Evolutionary conservation across 23 tunicate genomes (phyloP).

Genomic region (Trididemnum clinides): DNA sequence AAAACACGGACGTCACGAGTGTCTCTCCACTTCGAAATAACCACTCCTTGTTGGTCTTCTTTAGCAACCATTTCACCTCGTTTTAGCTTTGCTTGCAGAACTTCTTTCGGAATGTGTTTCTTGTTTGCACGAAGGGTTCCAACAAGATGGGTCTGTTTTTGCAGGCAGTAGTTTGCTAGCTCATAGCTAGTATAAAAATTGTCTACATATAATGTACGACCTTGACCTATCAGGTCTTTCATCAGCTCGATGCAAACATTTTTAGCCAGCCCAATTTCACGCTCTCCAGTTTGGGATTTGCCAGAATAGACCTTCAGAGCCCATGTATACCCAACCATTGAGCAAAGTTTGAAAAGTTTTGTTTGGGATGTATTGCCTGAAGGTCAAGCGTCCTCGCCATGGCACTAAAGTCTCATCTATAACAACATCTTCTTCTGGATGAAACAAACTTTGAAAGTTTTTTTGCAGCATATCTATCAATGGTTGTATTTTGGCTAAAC

Average conservation of each 20-base stretch:
- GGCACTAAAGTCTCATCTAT: conserved; percentile 42
- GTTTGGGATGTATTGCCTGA: conserved; percentile 34
- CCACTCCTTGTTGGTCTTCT: conserved; percentile 40
- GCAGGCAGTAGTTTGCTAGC: conserved; percentile 2
- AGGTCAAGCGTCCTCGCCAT: conserved; percentile 33
- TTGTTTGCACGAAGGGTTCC: conserved; percentile 36
- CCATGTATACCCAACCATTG: conserved; percentile 20
- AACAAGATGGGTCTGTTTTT: conserved; percentile 30
- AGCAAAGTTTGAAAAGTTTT: conserved; percentile 40
- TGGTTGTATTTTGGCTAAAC: conserved; percentile 31
- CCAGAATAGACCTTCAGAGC: conserved; percentile 14
- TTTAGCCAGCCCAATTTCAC: conserved; percentile 33
- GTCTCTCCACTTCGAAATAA: conserved; percentile 36
- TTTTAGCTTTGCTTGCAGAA: conserved; percentile 23
- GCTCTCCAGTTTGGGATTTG: conserved; percentile 25
- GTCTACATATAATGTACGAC: conserved; percentile 36
- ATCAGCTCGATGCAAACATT: conserved; percentile 25
- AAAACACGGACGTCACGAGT: conserved; percentile 28
- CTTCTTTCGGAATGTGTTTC: conserved; percentile 16
- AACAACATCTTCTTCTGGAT: conserved; percentile 30
- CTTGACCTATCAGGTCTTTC: conserved; percentile 18
- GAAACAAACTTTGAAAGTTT: conserved; percentile 20
- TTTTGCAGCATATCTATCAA: conserved; percentile 15
- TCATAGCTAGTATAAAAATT: conserved; percentile 40
- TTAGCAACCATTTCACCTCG: conserved; percentile 40